A percentile compares a stretch with the other conserved stretches of the same genome.
Conservation (phyloP, 2,113 vertebrate species). For the Benitochromis conjunctus region DNA sequence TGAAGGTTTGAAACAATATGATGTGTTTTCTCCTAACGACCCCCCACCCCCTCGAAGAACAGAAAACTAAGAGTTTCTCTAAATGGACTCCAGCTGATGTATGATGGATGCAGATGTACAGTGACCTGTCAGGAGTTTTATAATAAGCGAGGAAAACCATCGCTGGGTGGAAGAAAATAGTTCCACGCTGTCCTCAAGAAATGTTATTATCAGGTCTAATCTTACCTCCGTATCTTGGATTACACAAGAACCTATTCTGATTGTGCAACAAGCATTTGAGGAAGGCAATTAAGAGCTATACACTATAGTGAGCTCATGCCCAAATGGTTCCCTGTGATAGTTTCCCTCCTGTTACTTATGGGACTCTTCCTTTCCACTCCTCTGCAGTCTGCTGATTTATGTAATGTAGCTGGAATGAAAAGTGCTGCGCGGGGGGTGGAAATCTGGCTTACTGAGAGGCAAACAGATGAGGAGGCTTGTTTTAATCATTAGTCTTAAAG, state of each 20-base stretch:
- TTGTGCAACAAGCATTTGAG: slow-evolving; percentile 43
- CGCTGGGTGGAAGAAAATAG: background rate
- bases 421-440: slow-evolving; percentile 64
- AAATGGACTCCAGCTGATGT: background rate
- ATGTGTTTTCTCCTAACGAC: background rate
- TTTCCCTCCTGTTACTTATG: slow-evolving; percentile 33
- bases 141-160: background rate
- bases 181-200: background rate
- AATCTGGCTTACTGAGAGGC: slow-evolving; percentile 52
- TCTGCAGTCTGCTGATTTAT: slow-evolving; percentile 59
- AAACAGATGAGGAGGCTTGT: slow-evolving; percentile 62
- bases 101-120: background rate
- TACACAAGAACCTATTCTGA: slow-evolving; percentile 48
- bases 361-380: slow-evolving; percentile 57
- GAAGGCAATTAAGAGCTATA: slow-evolving; percentile 33
- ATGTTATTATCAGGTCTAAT: background rate
- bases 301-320: slow-evolving; percentile 26
- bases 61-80: background rate
- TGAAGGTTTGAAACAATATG: background rate
- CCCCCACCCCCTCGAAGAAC: background rate
- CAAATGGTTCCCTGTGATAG: slow-evolving; percentile 32
- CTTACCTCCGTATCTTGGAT: slow-evolving; percentile 7
- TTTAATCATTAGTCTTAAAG: slow-evolving; percentile 68
- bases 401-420: slow-evolving; percentile 62
- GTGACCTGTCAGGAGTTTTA: background rate